These are phyloP conservation scores for Cinclus mexicanus DNA, from an alignment of 2,113 vertebrate genomes.

Conservation along the genomic window DNA sequence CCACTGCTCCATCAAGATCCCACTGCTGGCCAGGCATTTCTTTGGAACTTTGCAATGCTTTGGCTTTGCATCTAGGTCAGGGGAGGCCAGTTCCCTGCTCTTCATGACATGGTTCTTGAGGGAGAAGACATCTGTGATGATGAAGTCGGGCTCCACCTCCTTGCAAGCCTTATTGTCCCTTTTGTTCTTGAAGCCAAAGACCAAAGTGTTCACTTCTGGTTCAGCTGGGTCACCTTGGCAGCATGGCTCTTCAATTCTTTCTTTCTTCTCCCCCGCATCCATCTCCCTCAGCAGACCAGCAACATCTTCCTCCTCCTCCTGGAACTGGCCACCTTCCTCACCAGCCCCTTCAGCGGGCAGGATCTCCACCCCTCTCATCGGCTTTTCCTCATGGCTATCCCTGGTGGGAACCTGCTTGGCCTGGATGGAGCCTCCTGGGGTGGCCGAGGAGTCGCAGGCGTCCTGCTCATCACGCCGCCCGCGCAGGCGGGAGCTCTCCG, in stretches of 20 bases:
- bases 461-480: slow-evolving; percentile 62
- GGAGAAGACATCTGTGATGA: slow-evolving; percentile 84
- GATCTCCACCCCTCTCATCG: not conserved
- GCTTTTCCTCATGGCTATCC: not conserved
- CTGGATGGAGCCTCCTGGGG: rapidly evolving
- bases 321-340: slow-evolving; percentile 57
- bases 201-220: slow-evolving; percentile 39
- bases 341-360: slow-evolving; percentile 28
- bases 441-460: not conserved
- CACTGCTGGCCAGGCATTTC: slow-evolving; percentile 72
- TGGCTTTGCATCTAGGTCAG: slow-evolving; percentile 80
- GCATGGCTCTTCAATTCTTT: not conserved
- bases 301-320: slow-evolving; percentile 69
- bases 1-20: slow-evolving; percentile 86
- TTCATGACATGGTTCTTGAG: slow-evolving; percentile 78
- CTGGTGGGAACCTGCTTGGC: not conserved
- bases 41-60: slow-evolving; percentile 82
- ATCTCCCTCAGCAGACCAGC: slow-evolving; percentile 49
- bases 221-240: not conserved
- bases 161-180: slow-evolving; percentile 73
- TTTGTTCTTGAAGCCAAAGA: slow-evolving; percentile 58
- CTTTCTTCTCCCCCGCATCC: slow-evolving; percentile 50
- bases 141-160: slow-evolving; percentile 77
- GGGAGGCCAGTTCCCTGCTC: slow-evolving; percentile 50
- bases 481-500: slow-evolving; percentile 31